A percentile compares a stretch with the other conserved stretches of the same genome.
Evolutionary conservation across 2,797 vertebrate genomes (phyloP).

Genomic region (Notamacropus eugenii): DNA sequence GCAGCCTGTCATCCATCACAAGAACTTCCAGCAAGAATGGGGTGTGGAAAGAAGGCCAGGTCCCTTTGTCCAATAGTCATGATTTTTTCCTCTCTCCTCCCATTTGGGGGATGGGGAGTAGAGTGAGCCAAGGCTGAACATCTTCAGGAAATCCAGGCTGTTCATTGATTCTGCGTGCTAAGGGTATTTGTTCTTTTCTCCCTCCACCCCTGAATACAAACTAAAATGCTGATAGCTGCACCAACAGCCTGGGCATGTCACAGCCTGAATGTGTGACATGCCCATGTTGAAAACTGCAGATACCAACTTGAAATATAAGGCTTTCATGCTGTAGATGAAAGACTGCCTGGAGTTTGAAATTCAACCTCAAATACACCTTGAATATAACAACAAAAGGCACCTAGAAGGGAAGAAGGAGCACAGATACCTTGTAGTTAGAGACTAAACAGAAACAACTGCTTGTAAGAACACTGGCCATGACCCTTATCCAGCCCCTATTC

Average conservation of each 20-base stretch:
- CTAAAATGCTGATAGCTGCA: not conserved
- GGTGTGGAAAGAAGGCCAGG: slow-evolving; percentile 16
- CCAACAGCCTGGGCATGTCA: slow-evolving; percentile 7
- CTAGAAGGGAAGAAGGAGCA: not conserved
- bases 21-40: not conserved
- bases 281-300: slow-evolving; percentile 16
- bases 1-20: slow-evolving; percentile 15
- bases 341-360: slow-evolving; percentile 3
- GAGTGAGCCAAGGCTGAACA: not conserved
- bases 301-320: rapidly evolving
- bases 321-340: slow-evolving; percentile 35
- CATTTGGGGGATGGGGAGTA: not conserved
- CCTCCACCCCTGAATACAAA: not conserved
- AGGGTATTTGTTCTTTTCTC: not conserved
- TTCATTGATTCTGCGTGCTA: slow-evolving; percentile 5
- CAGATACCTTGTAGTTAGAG: slow-evolving; percentile 20
- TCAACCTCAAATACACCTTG: slow-evolving; percentile 1
- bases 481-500: not conserved
- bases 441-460: slow-evolving; percentile 23
- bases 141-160: slow-evolving; percentile 11
- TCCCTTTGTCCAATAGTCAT: slow-evolving; percentile 30
- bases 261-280: not conserved
- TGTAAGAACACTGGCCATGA: not conserved
- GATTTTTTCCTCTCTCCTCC: not conserved
- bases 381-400: not conserved